A percentile compares a stretch with the other conserved stretches of the same genome.
phyloP scores from a whole-genome alignment of 2,797 vertebrate species.

The Protosalanx chinensis region DNA sequence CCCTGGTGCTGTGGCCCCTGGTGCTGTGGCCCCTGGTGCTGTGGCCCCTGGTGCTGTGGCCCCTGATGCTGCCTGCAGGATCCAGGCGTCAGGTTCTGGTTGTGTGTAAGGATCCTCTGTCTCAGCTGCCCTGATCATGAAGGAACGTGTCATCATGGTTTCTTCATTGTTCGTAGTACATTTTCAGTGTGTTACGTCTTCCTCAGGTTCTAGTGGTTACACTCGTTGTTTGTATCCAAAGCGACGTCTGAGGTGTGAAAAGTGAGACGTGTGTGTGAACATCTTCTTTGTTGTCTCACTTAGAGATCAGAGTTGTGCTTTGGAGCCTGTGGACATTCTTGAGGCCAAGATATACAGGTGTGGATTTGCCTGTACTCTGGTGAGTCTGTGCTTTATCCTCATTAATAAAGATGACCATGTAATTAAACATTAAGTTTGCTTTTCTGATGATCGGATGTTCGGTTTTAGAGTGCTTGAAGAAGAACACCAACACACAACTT shows the following conservation, averaged over 20 bases:
- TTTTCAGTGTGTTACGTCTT: too few species aligned
- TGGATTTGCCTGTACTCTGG: conserved; percentile 41
- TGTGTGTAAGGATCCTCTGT: background rate
- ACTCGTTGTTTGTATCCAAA: too few species aligned
- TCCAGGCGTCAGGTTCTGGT: conserved; percentile 15
- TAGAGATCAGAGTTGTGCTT: conserved; percentile 47
- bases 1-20: too few species aligned
- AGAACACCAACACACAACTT: background rate
- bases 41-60: background rate
- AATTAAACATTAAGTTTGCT: too few species aligned
- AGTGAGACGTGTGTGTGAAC: background rate
- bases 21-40: too few species aligned
- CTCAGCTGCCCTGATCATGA: too few species aligned
- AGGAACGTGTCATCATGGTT: background rate
- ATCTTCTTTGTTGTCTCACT: conserved; percentile 5
- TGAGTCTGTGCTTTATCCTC: conserved; percentile 40
- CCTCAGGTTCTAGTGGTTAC: too few species aligned
- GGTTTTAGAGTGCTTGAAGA: background rate
- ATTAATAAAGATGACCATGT: too few species aligned
- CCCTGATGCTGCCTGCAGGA: conserved; percentile 39
- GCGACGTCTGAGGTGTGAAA: background rate
- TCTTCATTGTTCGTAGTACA: too few species aligned
- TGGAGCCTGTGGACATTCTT: conserved; percentile 26
- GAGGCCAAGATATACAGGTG: conserved; percentile 21
- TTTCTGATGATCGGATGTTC: too few species aligned